A percentile compares a stretch with the other conserved stretches of the same genome.
Conservation (phyloP, 2,888 invertebrate species). For the Apodemia hepburni region DNA sequence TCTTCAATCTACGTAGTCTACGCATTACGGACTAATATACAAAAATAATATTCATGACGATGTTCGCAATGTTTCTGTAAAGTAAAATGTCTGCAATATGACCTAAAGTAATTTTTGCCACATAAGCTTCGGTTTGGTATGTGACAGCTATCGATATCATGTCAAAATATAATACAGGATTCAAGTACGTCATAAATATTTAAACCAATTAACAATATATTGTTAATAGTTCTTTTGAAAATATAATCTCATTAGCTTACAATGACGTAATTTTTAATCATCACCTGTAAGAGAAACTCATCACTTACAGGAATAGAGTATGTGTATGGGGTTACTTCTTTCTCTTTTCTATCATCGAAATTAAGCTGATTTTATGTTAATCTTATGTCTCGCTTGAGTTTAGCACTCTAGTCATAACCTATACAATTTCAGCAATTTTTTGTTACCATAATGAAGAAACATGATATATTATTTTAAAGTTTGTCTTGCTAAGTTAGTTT, state of each 20-base stretch:
- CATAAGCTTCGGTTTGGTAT: slow-evolving; percentile 9
- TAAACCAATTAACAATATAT: slow-evolving; percentile 8
- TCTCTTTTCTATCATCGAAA: background rate
- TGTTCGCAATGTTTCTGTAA: slow-evolving; percentile 46
- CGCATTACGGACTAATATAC: slow-evolving; percentile 32
- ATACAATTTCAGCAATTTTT: too few species aligned
- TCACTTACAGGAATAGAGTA: background rate
- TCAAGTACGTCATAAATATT: slow-evolving; percentile 28
- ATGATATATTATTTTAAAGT: too few species aligned
- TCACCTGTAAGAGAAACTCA: slow-evolving; percentile 21
- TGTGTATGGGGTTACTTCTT: background rate
- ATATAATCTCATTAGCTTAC: slow-evolving; percentile 53
- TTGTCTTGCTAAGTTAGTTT: too few species aligned
- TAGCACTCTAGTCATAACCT: too few species aligned
- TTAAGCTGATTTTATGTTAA: too few species aligned
- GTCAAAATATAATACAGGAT: slow-evolving; percentile 57
- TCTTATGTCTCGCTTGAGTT: too few species aligned
- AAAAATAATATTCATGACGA: slow-evolving; percentile 61
- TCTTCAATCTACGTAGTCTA: slow-evolving; percentile 46
- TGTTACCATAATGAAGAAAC: too few species aligned
- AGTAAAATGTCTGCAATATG: slow-evolving; percentile 14
- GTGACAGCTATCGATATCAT: slow-evolving; percentile 44
- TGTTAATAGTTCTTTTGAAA: slow-evolving; percentile 20
- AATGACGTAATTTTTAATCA: slow-evolving; percentile 43
- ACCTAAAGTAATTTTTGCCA: slow-evolving; percentile 14